A percentile compares a stretch with the other conserved stretches of the same genome.
Evolutionary conservation across 2,888 invertebrate species (phyloP).

Genomic region (Drosophila cracens): DNA sequence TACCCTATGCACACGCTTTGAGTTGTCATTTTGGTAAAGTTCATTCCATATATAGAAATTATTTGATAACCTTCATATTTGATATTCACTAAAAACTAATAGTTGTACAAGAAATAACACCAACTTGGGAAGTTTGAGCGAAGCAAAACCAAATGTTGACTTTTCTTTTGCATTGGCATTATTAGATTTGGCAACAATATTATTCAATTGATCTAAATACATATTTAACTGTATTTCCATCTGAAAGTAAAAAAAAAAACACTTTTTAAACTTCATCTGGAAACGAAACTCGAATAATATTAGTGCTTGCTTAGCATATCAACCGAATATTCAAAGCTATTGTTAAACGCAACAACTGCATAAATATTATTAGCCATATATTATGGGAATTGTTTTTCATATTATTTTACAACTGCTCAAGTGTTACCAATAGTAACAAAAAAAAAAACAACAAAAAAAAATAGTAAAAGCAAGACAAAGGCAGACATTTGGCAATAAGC

Average conservation of each 20-base stretch:
- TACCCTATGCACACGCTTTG: conserved; percentile 18
- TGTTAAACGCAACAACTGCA: not conserved
- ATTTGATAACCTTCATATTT: conserved; percentile 7
- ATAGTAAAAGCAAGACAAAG: not conserved
- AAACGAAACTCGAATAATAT: not conserved
- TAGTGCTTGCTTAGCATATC: not conserved
- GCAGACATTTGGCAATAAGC: not conserved
- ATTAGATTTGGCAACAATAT: not conserved
- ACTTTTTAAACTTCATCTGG: not conserved
- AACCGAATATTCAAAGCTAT: no score
- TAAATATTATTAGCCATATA: not conserved
- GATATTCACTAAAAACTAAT: conserved; percentile 3
- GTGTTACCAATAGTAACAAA: not conserved
- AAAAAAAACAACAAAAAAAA: not conserved
- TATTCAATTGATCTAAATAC: not conserved
- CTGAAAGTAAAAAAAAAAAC: not conserved
- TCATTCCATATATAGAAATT: conserved; percentile 10
- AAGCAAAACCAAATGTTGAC: not conserved
- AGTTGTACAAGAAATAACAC: not conserved
- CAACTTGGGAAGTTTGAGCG: not conserved
- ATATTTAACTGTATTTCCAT: not conserved
- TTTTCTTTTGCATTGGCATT: not conserved
- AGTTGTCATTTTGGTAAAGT: conserved; percentile 30
- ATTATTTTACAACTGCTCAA: not conserved
- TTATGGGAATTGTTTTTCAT: not conserved